phyloP scores from a whole-genome alignment of 2,888 invertebrate species.

The Gastracanthus pulcherrimus region DNA sequence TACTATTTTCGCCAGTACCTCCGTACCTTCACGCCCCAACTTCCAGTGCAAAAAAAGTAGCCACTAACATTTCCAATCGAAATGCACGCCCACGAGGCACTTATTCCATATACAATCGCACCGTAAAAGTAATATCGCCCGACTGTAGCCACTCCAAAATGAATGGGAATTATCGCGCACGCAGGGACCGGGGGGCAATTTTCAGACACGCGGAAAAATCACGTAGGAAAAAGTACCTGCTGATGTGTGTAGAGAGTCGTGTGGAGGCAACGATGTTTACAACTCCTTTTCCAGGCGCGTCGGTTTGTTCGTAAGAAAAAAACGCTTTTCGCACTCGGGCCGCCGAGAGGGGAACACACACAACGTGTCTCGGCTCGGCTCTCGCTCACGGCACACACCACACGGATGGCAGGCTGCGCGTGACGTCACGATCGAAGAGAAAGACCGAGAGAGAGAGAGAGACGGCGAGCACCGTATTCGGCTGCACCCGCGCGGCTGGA shows the following conservation, averaged over 20 bases:
- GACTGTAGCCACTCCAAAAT: neutral
- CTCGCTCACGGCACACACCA: constrained; percentile 15
- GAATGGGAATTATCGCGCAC: neutral
- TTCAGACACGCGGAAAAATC: neutral
- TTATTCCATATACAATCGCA: neutral
- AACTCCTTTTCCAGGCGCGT: neutral
- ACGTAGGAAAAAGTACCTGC: constrained; percentile 20
- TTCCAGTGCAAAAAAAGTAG: neutral
- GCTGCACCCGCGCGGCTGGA: neutral
- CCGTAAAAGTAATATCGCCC: neutral
- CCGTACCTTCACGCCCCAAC: neutral
- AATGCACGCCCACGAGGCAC: neutral
- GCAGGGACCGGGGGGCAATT: neutral
- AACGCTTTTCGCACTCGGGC: too few species aligned
- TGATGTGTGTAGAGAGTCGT: too few species aligned
- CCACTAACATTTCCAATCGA: neutral
- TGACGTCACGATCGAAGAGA: constrained; percentile 43
- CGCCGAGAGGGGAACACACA: constrained; percentile 21
- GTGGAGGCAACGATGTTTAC: neutral
- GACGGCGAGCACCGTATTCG: neutral
- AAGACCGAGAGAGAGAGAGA: neutral
- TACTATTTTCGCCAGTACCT: neutral
- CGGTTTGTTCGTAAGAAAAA: neutral
- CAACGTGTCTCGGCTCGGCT: constrained; percentile 47
- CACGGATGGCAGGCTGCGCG: constrained; percentile 43